These are phyloP conservation scores for Darevskia nairensis DNA, from an alignment of 2,797 vertebrate species.

Conservation along the genomic window DNA sequence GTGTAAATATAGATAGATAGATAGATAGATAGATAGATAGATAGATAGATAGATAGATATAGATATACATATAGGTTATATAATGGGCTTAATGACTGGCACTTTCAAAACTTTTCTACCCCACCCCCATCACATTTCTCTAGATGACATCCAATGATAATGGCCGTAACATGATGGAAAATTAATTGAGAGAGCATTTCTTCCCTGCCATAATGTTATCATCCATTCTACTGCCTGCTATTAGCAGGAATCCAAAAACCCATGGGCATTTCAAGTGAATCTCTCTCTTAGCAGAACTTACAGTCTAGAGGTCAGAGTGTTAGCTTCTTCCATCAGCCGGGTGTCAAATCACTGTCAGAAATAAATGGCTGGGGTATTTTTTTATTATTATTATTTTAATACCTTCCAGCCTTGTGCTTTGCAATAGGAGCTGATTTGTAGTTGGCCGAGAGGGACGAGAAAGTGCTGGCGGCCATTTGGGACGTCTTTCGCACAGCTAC, in stretches of 20 bases:
- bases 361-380: conserved; percentile 75
- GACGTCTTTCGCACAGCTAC: conserved; percentile 62
- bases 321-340: conserved; percentile 74
- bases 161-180: conserved; percentile 78
- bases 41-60: no score
- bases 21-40: no score
- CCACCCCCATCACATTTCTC: conserved; percentile 53
- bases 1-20: no score
- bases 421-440: conserved; percentile 71
- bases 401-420: conserved; percentile 65
- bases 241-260: conserved; percentile 79
- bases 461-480: conserved; percentile 58
- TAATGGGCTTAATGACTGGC: conserved; percentile 60
- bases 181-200: conserved; percentile 83
- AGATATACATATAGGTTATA: no score
- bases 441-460: conserved; percentile 61
- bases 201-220: conserved; percentile 75
- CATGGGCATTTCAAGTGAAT: conserved; percentile 76
- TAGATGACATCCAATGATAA: conserved; percentile 79
- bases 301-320: conserved; percentile 71
- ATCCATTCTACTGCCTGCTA: conserved; percentile 72
- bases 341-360: conserved; percentile 80
- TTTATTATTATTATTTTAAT: conserved; percentile 49
- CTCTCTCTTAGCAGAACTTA: conserved; percentile 73
- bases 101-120: conserved; percentile 62